Evolutionary conservation across 2,888 invertebrate genomes (phyloP), one percentile per base, ranked within the genome.

Genomic region (Dicranocentrus wangi): DNA sequence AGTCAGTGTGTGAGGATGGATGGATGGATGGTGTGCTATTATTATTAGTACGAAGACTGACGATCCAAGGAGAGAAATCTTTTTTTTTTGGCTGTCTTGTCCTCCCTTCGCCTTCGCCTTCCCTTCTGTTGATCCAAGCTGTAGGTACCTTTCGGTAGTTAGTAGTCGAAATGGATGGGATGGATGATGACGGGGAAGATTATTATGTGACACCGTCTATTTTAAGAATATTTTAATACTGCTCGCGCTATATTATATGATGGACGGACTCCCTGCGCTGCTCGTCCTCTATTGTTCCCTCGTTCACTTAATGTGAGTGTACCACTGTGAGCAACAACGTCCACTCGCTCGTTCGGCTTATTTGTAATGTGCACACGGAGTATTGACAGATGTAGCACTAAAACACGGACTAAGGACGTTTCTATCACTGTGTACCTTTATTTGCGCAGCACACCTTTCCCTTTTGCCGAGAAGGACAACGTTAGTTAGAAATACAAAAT

Each of bases 51-150:
- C 8, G n/a, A 66, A 21, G 43, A 43, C 47, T 39, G 28, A 43
- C 47, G 60, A 77, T 77, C 58, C 77, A 77, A 77, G 77, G 77
- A 77, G 77, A 77, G 77, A 77, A 77, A 77, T 69, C 60, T 58
- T 47, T 73, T 51, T 51, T 51, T 39, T 39, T 39, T 8, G 13
- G 13, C 7, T 39, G 39, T 39, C 39, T 51, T 17, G 58, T 58
- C 58, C 58, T 58, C 58, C 58, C 58, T 58, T 58, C 58, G n/a
- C n/a, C n/a, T n/a, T n/a, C n/a, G n/a, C n/a, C n/a, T n/a, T n/a
- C n/a, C 58, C 17, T 58, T 58, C 27, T 58, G 58, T 58, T 58
- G 53, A 58, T 25, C 27, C 23, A 58, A n/a, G 10, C 39, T 5
- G 13, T 51, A 51, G 7, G 51, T n/a, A 51, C 39, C n/a, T n/a